Base-by-base conservation (phyloP, 2,888 invertebrate genomes). In the Sinodicranocentrus sp. region DNA sequence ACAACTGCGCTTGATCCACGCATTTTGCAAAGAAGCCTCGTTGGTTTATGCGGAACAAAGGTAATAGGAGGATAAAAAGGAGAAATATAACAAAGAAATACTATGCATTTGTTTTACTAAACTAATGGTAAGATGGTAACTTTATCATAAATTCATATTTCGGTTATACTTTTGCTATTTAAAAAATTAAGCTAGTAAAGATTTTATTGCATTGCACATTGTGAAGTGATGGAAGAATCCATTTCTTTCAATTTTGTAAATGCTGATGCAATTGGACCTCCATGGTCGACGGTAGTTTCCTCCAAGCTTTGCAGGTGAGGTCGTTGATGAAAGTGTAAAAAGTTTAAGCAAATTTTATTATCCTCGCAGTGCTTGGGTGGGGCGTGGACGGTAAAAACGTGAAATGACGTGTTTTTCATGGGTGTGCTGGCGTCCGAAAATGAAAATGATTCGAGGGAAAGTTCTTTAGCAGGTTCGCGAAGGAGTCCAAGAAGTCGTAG, bases 401-500 rank as follows among this genome's bases (percentile, higher is more conserved):
- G 80, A 28, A 73, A 80, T 0, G 65, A 57, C n/a, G 80, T 80
- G 21, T 80, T 80, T 43, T 17, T 57, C 80, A 80, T 80, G 8
- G 80, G 72, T 0, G 23, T 52, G 23, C 65, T 52, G 0, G 80
- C 80, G 23, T 54, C 23, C 0, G 13, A 6, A 15, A 54, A 21
- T 0, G 26, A 25, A 28, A 44, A 80, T 5, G 80, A 72, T 19
- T 80, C 19, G 10, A 73, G 54, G 0, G 65, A 25, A 28, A 57
- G 33, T 0, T 52, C 39, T 6, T 54, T 65, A 33, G 15, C 13
- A 1, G 52, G 72, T 5, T 80, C 80, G 1, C 39, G 28, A 57
- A 71, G 39, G 10, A 8, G 2, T 10, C 43, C 23, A 5, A 70
- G 19, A 5, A 80, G 54, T n/a, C 80, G 52, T 5, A 80, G 21